Conservation (phyloP, 2,797 vertebrate genomes). For the Epinephelus awoara region DNA sequence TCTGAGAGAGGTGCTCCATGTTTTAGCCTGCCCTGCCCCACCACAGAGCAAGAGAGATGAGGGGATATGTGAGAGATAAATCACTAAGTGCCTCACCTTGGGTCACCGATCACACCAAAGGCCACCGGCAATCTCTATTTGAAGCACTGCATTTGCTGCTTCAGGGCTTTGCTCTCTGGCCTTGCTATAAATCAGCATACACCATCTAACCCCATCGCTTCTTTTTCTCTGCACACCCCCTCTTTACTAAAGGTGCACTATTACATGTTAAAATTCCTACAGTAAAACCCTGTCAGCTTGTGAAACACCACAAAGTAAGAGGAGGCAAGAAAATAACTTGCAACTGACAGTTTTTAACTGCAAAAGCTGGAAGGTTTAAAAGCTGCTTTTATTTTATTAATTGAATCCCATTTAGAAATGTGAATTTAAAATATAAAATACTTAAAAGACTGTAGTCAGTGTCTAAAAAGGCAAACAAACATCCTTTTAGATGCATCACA, state of each 20-base stretch:
- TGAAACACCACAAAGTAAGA: slow-evolving; percentile 8
- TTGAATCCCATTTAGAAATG: slow-evolving; percentile 1
- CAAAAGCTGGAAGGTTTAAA: not conserved
- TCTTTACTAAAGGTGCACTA: slow-evolving; percentile 55
- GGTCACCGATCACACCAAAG: slow-evolving; percentile 89
- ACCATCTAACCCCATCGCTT: slow-evolving; percentile 69
- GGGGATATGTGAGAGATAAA: slow-evolving; percentile 88
- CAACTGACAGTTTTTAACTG: not conserved
- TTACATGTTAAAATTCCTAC: slow-evolving; percentile 42
- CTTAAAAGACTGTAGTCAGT: not conserved
- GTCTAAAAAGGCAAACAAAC: not conserved
- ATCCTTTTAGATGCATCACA: not conserved
- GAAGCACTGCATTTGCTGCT: slow-evolving; percentile 88
- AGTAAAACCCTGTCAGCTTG: slow-evolving; percentile 17
- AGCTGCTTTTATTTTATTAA: not conserved
- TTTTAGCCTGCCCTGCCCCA: slow-evolving; percentile 70
- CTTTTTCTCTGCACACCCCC: slow-evolving; percentile 51
- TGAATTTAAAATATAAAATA: not conserved
- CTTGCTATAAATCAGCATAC: slow-evolving; percentile 89
- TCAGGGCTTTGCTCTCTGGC: slow-evolving; percentile 88
- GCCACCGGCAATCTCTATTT: slow-evolving; percentile 90
- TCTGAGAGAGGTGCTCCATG: slow-evolving; percentile 57
- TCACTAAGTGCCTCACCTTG: slow-evolving; percentile 89
- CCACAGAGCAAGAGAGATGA: slow-evolving; percentile 80
- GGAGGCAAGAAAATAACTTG: not conserved